A percentile compares a stretch with the other conserved stretches of the same genome.
phyloP scores from a whole-genome alignment of 2,113 vertebrate species.

The Micromys minutus region DNA sequence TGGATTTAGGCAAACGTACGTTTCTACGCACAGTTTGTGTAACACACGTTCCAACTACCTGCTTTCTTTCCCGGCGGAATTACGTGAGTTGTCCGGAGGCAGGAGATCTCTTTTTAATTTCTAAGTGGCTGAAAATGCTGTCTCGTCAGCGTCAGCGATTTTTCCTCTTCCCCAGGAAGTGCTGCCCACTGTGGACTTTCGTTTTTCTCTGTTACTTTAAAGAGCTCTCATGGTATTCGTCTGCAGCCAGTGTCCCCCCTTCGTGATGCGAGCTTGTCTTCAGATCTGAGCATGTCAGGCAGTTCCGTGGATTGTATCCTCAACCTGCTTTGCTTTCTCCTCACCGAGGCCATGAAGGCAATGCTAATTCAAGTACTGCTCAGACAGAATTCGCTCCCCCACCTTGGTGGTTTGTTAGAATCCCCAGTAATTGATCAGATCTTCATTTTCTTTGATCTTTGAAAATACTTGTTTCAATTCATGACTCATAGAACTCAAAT shows the following conservation, averaged over 20 bases:
- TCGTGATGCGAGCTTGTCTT: not conserved
- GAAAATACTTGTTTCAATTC: slow-evolving; percentile 10
- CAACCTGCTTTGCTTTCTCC: not conserved
- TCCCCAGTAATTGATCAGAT: slow-evolving; percentile 29
- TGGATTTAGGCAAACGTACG: not conserved
- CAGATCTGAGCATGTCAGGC: not conserved
- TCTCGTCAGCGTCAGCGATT: not conserved
- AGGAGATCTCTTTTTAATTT: not conserved
- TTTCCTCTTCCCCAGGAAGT: not conserved
- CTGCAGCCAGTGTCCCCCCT: not conserved
- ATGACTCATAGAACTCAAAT: not conserved
- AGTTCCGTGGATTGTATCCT: not conserved
- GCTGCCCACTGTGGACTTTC: slow-evolving; percentile 7
- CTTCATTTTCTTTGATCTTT: slow-evolving; percentile 37
- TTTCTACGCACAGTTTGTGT: not conserved
- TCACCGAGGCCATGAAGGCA: not conserved
- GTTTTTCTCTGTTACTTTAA: not conserved
- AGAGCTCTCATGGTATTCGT: not conserved
- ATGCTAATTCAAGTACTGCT: slow-evolving; percentile 18
- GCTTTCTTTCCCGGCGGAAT: not conserved
- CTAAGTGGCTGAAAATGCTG: slow-evolving; percentile 22
- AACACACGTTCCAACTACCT: not conserved
- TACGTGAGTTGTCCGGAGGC: not conserved
- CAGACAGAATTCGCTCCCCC: not conserved
- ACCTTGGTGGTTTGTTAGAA: not conserved